Evolutionary conservation across 2,888 invertebrate species (phyloP), one percentile per base, ranked within the genome.

Genomic region (Protula sp.): DNA sequence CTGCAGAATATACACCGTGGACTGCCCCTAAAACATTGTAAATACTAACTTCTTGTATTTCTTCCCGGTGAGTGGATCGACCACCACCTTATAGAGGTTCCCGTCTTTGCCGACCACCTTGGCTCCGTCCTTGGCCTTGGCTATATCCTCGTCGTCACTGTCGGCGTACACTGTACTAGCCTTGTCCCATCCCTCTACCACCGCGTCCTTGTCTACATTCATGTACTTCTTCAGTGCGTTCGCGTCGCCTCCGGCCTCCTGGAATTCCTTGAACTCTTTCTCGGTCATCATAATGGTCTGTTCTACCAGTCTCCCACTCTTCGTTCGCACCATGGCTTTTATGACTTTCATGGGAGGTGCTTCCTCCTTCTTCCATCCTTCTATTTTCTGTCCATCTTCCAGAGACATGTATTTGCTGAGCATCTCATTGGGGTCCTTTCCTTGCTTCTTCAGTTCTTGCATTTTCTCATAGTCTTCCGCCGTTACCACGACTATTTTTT

Each of bases 61-160:
- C 61, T 79, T 79, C n/a, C 79, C 79, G 1, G 79, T 80, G 9
- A 78, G 63, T 2, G 77, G 77, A 65, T 79, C 79, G 2, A 76
- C 73, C 1, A 76, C 70, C 1, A 78, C 71, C 64, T 79, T 79
- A 58, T 80, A 79, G 1, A 75, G 68, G 5, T 70, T 61, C 2
- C 79, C 79, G 58, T 79, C 77, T 63, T 79, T 77, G 2, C 78
- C 79, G 3, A 74, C 67, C 2, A 79, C 71, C 53, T 72, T 61
- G 22, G 72, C 67, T 0, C 78, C 78, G 29, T 73, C 68, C 56
- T 70, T 70, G 1, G 73, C 77, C 50, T 61, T 61, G 30, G 52
- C 50, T 14, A 65, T 38, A 28, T 73, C 74, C 2, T 73, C 73
- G 55, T 77, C 77, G 58, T 75, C 77, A 5, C 4, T 5, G 2